Evolutionary conservation across 2,797 vertebrate species (phyloP).

Genomic region (Notolepis coatsorum): DNA sequence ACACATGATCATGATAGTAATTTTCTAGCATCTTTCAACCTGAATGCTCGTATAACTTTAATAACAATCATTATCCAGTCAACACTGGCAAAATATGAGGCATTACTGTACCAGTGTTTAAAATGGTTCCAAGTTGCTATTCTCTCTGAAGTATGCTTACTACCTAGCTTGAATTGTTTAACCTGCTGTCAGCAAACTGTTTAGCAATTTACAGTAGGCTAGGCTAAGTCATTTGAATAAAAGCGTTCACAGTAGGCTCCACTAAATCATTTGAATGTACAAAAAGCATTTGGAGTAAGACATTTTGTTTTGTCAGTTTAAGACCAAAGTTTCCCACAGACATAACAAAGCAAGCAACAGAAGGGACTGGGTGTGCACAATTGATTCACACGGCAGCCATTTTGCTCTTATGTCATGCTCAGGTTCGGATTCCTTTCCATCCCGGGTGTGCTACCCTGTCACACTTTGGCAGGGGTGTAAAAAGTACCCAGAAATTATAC

Average conservation of each 20-base stretch:
- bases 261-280: slow-evolving; percentile 8
- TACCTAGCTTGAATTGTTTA: slow-evolving; percentile 26
- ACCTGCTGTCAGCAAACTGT: slow-evolving; percentile 6
- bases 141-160: slow-evolving; percentile 6
- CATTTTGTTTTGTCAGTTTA: too few relatives aligned
- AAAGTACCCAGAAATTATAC: too few relatives aligned
- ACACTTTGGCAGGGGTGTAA: too few relatives aligned
- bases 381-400: too few relatives aligned
- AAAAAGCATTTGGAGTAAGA: background rate
- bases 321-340: too few relatives aligned
- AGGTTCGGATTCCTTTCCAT: too few relatives aligned
- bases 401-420: too few relatives aligned
- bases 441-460: too few relatives aligned
- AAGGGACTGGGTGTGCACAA: too few relatives aligned
- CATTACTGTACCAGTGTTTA: slow-evolving; percentile 14
- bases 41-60: slow-evolving; percentile 24
- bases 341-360: too few relatives aligned
- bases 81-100: slow-evolving; percentile 26
- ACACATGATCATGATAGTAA: slow-evolving; percentile 35
- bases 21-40: slow-evolving; percentile 31
- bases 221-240: slow-evolving; percentile 6
- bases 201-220: slow-evolving; percentile 38
- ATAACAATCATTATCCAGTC: slow-evolving; percentile 35
- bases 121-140: slow-evolving; percentile 6
- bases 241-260: too few relatives aligned